Conservation (phyloP, 2,888 invertebrate genomes). For the Linnaemya tessellans region DNA sequence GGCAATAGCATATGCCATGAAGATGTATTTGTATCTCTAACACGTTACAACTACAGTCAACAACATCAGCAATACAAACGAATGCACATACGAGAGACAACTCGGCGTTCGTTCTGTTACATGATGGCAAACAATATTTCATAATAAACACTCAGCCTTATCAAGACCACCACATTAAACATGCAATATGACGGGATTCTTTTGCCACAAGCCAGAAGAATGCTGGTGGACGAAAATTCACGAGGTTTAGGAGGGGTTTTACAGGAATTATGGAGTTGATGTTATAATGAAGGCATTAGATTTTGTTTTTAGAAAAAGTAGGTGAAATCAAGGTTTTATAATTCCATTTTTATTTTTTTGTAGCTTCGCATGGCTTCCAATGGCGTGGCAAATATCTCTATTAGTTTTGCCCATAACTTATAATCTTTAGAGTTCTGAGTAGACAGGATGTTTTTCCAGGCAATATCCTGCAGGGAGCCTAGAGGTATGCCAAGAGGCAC, state of each 20-base stretch:
- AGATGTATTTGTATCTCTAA: constrained; percentile 42
- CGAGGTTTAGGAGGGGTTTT: background rate
- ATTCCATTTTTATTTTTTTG: no score
- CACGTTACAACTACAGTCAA: constrained; percentile 3
- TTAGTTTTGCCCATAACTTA: background rate
- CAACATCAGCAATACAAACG: background rate
- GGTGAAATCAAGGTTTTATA: no score
- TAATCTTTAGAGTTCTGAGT: constrained; percentile 2
- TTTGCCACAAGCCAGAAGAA: background rate
- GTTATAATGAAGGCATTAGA: background rate
- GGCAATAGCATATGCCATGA: constrained; percentile 14
- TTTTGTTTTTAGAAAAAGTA: background rate
- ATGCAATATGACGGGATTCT: constrained; percentile 4
- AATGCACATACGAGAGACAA: constrained; percentile 11
- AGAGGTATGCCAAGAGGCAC: no score
- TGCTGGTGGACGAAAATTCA: background rate
- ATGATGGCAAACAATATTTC: constrained; percentile 60
- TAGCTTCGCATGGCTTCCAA: background rate
- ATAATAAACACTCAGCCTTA: constrained; percentile 61
- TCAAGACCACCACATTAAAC: constrained; percentile 14
- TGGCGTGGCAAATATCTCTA: constrained; percentile 9
- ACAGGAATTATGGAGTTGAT: background rate
- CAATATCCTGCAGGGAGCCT: no score
- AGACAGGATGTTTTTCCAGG: no score
- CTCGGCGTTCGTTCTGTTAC: constrained; percentile 10